Evolutionary conservation across 2,888 invertebrate species (phyloP), one percentile per base, ranked within the genome.

Genomic region (Catocala sponsa): DNA sequence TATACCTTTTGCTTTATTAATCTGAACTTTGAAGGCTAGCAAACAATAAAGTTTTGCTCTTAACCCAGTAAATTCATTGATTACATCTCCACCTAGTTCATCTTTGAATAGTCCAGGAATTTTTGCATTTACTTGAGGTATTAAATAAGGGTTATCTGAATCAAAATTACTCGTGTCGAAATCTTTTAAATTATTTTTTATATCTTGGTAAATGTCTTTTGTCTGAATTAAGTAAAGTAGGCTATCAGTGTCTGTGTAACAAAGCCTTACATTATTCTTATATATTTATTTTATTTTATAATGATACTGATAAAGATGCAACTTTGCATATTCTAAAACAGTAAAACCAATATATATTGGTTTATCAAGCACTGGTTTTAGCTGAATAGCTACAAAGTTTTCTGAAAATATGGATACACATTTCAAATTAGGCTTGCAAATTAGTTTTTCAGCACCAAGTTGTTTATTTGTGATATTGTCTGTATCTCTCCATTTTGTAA

Each of bases 31-130:
- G 9, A 15, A 59, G 9, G 43, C 4, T 43, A n/a, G 6, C n/a
- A 66, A 50, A 54, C 56, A 66, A 38, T 63, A 60, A 9, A 65
- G 54, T 57, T 66, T 65, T 38, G 65, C 57, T 38, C 65, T 54
- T 32, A 65, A 43, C 1, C 64, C 64, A 6, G 25, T 48, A 52
- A 59, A 64, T 59, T 64, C 59, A 5, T 42, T 48, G 13, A 64
- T 64, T n/a, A 64, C 32, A 15, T 64, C 56, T 10, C 64, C 64
- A 25, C 64, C 59, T 10, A 64, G 10, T 41, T 64, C 64, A 44
- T 59, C 64, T 53, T 64, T 64, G 43, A 64, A 64, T 10, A 59
- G 13, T 10, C 59, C 64, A 32, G 55, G 60, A 10, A 63, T 10
- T 38, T 60, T 55, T 6, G 15, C 50, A 13, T 55, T 55, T 5